Evolutionary conservation across 2,888 invertebrate species (phyloP).

Genomic region (Rugalucina vietnamica): DNA sequence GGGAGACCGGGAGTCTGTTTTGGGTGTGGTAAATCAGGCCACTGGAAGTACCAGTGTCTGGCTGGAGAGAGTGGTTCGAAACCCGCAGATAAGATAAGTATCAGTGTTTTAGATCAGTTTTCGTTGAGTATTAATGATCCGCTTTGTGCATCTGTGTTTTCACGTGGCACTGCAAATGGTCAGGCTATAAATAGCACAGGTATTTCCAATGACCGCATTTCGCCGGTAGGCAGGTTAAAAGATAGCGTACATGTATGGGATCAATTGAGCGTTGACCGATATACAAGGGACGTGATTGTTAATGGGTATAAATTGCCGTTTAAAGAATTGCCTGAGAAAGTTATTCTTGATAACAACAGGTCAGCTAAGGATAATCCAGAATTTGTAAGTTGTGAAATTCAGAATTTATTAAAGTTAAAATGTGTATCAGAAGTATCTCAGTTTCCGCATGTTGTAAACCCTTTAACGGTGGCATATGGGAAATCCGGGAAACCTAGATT

Average conservation of each 20-base stretch:
- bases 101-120: too few relatives aligned
- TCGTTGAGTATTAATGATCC: too few relatives aligned
- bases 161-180: too few relatives aligned
- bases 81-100: too few relatives aligned
- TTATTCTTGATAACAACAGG: conserved; percentile 32
- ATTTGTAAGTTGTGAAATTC: conserved; percentile 13
- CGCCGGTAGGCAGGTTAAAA: neutral
- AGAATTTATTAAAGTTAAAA: conserved; percentile 16
- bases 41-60: too few relatives aligned
- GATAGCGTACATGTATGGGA: too few relatives aligned
- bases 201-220: too few relatives aligned
- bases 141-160: too few relatives aligned
- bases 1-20: neutral
- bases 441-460: conserved; percentile 23
- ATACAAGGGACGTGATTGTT: conserved; percentile 19
- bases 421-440: conserved; percentile 20
- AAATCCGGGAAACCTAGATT: conserved; percentile 22
- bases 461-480: conserved; percentile 32
- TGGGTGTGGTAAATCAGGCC: neutral
- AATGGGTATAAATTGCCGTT: conserved; percentile 37
- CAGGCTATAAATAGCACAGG: too few relatives aligned
- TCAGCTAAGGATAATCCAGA: conserved; percentile 26
- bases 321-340: conserved; percentile 5
- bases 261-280: too few relatives aligned
- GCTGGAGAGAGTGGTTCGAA: too few relatives aligned